phyloP scores from a whole-genome alignment of 2,113 vertebrate species.

The Chamaea fasciata region DNA sequence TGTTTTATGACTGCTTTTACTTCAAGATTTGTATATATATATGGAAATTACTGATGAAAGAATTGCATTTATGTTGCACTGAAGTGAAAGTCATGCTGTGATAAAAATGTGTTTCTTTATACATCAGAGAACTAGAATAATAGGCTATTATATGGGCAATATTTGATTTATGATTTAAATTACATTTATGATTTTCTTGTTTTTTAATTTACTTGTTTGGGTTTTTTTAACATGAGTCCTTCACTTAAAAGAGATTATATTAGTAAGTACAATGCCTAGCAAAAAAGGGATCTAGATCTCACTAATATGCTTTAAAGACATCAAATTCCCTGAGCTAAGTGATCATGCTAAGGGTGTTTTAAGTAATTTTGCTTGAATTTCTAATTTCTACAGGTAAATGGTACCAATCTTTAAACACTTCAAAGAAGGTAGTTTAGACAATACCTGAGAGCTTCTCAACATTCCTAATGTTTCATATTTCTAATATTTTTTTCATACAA shows the following conservation, averaged over 20 bases:
- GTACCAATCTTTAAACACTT: background rate
- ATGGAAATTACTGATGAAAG: slow-evolving; percentile 40
- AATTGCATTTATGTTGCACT: slow-evolving; percentile 1
- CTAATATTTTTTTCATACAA: background rate
- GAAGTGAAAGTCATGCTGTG: slow-evolving; percentile 26
- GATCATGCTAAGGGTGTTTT: background rate
- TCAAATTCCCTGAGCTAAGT: background rate
- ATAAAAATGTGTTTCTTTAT: slow-evolving; percentile 38
- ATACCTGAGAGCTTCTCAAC: background rate
- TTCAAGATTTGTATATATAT: background rate
- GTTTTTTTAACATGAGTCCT: background rate
- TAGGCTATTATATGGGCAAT: background rate
- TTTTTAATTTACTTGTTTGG: slow-evolving; percentile 15
- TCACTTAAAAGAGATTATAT: background rate
- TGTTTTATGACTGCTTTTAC: background rate
- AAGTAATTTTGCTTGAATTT: background rate
- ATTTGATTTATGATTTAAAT: slow-evolving; percentile 1
- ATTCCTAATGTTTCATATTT: background rate
- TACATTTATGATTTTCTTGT: slow-evolving; percentile 1
- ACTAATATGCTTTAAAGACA: background rate
- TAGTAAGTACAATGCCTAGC: background rate
- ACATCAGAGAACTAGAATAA: slow-evolving; percentile 50
- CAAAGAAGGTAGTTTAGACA: background rate
- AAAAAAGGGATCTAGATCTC: background rate
- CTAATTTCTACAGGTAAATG: background rate